Conservation (phyloP, 2,113 vertebrate species). For the Nibea coibor region DNA sequence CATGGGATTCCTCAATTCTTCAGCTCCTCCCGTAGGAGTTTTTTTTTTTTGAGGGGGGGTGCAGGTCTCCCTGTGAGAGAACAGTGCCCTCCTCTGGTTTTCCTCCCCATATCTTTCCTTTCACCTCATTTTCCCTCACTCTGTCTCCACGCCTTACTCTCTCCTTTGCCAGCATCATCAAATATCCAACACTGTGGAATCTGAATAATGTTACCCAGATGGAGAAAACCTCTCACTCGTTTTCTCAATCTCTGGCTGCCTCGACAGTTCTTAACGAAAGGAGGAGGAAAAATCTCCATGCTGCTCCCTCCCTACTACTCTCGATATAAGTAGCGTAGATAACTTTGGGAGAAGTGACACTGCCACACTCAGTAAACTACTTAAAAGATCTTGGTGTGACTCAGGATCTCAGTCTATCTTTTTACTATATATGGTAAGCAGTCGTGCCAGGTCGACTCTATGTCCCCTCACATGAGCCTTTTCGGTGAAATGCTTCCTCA, state of each 20-base stretch:
- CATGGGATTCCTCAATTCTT: constrained; percentile 30
- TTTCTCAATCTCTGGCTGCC: constrained; percentile 32
- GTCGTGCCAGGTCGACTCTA: neutral
- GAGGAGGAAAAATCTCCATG: neutral
- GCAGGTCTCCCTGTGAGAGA: constrained; percentile 33
- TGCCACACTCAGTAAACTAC: neutral
- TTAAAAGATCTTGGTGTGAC: neutral
- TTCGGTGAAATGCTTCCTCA: neutral
- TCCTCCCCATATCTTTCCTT: constrained; percentile 18
- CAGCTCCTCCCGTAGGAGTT: neutral
- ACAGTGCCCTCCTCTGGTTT: constrained; percentile 69
- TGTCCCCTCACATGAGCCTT: constrained; percentile 2
- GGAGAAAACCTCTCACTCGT: constrained; percentile 39
- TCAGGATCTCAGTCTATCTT: neutral
- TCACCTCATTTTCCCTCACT: constrained; percentile 42
- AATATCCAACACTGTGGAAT: constrained; percentile 69
- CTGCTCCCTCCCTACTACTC: neutral
- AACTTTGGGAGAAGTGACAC: neutral
- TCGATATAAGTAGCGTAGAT: neutral
- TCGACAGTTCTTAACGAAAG: neutral
- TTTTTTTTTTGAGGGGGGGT: neutral
- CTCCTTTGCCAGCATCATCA: constrained; percentile 62
- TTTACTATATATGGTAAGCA: constrained; percentile 23
- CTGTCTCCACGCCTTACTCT: constrained; percentile 30
- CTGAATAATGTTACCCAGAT: constrained; percentile 73